Evolutionary conservation across 2,888 invertebrate species (phyloP).

Genomic region (Andrena flavipes): DNA sequence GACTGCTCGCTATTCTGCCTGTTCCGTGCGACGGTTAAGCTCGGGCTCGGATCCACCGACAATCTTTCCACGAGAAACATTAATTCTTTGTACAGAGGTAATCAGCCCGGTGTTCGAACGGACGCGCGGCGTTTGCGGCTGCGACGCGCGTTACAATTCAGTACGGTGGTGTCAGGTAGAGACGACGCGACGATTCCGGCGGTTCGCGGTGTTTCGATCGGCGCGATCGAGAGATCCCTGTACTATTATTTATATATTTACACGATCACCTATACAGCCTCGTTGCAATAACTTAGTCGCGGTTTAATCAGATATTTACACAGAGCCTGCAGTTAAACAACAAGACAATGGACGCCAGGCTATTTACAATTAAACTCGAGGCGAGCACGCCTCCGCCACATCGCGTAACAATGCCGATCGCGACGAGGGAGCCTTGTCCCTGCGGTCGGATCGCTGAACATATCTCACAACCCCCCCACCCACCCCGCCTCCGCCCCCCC

Average conservation of each 20-base stretch:
- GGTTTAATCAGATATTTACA: constrained; percentile 69
- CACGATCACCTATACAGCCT: constrained; percentile 62
- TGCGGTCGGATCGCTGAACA: background rate
- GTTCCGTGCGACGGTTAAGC: too few species aligned
- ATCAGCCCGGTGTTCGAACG: too few species aligned
- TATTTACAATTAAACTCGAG: constrained; percentile 68
- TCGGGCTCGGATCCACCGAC: too few species aligned
- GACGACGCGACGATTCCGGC: background rate
- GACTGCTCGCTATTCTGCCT: too few species aligned
- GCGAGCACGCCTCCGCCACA: constrained; percentile 37
- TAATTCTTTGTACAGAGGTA: too few species aligned
- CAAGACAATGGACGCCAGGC: constrained; percentile 45
- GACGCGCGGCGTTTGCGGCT: too few species aligned
- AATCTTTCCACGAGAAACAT: too few species aligned
- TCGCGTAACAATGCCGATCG: constrained; percentile 5
- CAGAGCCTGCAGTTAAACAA: constrained; percentile 41
- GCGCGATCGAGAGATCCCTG: constrained; percentile 33
- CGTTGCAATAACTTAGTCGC: constrained; percentile 71
- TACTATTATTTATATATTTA: constrained; percentile 36
- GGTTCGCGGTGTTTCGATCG: constrained; percentile 17
- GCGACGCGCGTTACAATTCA: background rate
- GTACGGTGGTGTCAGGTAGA: background rate
- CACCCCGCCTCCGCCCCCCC: background rate
- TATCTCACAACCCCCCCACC: background rate
- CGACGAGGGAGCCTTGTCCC: background rate